Evolutionary conservation across 2,888 invertebrate species (phyloP), one percentile per base, ranked within the genome.

Genomic region (Cheilosia pagana): DNA sequence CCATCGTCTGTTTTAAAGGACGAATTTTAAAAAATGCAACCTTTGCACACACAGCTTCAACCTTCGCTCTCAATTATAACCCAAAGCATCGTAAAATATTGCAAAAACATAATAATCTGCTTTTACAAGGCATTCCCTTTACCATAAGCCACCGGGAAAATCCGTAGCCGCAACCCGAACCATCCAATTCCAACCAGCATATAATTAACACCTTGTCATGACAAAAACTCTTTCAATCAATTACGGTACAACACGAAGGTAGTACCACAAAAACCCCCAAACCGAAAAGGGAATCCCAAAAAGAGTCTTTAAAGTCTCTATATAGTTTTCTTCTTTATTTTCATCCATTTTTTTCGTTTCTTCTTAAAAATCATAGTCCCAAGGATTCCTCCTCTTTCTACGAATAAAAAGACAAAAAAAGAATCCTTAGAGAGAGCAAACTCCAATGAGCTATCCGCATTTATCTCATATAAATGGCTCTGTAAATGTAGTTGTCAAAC

Each of bases 401-500:
- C 12, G 12, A 31, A n/a, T 28, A 28, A 25, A 5, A 25, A 28
- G 23, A 55, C 8, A 12, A 50, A 50, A 59, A 59, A 25, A 14
- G 31, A 21, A 19, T 55, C 43, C 55, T 43, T 39, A 52, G 39
- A 31, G 19, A 19, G 41, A 41, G 59, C 41, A 35, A 72, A 31
- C 67, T 67, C 48, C 35, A 81, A 70, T 81, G 57, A 75, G 62
- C 63, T 52, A 68, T 52, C 50, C 62, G 41, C 57, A 70, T 75
- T 75, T 48, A 62, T 81, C 74, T 67, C n/a, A 41, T 50, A 59
- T 79, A 59, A 52, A 59, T 53, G 45, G 21, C 31, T 68, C 31
- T 68, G 41, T 60, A 62, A 75, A 74, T 67, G 75, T 76, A 59
- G 62, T 60, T 76, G 68, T 59, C 53, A 52, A 76, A 60, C 21